A percentile compares a stretch with the other conserved stretches of the same genome.
These are phyloP conservation scores for Acrobasis consociella DNA, from an alignment of 2,888 invertebrate genomes.

Conservation along the genomic window DNA sequence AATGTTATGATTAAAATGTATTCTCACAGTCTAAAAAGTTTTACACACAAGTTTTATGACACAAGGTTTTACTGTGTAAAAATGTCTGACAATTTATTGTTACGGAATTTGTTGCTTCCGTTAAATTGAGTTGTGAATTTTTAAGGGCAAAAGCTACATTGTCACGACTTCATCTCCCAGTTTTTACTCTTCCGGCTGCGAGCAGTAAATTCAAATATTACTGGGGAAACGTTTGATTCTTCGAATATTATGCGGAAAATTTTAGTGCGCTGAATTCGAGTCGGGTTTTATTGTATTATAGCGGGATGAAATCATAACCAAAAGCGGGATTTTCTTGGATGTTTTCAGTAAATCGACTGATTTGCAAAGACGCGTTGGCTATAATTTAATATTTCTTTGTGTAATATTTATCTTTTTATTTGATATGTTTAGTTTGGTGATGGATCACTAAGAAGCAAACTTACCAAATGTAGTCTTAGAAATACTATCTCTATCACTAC, in stretches of 20 bases:
- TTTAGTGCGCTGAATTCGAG: slow-evolving; percentile 12
- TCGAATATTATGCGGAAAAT: slow-evolving; percentile 9
- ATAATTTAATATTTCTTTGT: background rate
- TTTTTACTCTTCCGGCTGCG: slow-evolving; percentile 16
- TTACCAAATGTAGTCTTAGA: no score
- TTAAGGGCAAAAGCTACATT: slow-evolving; percentile 20
- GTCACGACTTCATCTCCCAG: slow-evolving; percentile 10
- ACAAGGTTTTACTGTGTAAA: slow-evolving; percentile 3
- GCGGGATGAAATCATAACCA: slow-evolving; percentile 14
- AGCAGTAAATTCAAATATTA: slow-evolving; percentile 21
- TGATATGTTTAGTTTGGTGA: no score
- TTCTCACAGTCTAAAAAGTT: background rate
- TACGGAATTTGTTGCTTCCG: slow-evolving; percentile 8
- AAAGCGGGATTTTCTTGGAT: background rate
- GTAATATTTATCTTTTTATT: no score
- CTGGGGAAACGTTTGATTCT: slow-evolving; percentile 19
- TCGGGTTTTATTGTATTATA: slow-evolving; percentile 18
- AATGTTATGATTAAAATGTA: background rate
- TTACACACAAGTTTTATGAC: background rate
- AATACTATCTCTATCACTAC: no score
- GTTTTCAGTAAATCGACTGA: slow-evolving; percentile 3
- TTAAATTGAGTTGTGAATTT: slow-evolving; percentile 24
- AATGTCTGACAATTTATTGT: slow-evolving; percentile 9
- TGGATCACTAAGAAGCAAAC: no score
- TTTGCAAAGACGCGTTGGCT: background rate